These are phyloP conservation scores for Pygmarrhopalites habei DNA, from an alignment of 1,140 invertebrate species.

Conservation along the genomic window DNA sequence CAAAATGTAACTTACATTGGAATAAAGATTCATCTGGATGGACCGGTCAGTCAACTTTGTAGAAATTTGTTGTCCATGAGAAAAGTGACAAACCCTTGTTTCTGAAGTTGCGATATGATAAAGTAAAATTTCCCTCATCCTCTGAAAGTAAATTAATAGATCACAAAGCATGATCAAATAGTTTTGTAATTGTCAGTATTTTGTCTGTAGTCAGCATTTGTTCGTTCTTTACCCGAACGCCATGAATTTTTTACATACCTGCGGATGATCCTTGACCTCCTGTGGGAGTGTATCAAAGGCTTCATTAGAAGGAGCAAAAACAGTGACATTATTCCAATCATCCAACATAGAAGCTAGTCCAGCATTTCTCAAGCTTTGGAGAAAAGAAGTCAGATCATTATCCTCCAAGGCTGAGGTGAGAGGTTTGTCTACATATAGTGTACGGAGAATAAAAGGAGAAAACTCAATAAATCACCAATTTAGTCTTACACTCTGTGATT, in stretches of 20 bases:
- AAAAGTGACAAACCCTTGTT: slow-evolving; percentile 45
- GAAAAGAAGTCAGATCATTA: slow-evolving; percentile 45
- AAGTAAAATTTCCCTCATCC: slow-evolving; percentile 50
- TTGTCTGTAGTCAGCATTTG: no score
- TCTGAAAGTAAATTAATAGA: slow-evolving; percentile 42
- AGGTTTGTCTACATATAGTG: slow-evolving; percentile 42
- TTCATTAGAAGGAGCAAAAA: slow-evolving; percentile 51
- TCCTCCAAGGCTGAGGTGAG: slow-evolving; percentile 42
- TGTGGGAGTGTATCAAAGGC: slow-evolving; percentile 42
- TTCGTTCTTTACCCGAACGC: no score
- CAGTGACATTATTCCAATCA: slow-evolving; percentile 47
- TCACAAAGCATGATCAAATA: no score
- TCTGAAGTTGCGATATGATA: slow-evolving; percentile 53
- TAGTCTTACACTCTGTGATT: no score
- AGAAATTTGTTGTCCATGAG: slow-evolving; percentile 48
- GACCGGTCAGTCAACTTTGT: slow-evolving; percentile 46
- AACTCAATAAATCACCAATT: no score
- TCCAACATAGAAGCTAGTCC: slow-evolving; percentile 46
- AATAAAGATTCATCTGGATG: slow-evolving; percentile 54
- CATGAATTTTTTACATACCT: no score
- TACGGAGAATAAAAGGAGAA: no score
- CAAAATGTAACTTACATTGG: slow-evolving; percentile 47
- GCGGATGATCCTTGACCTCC: slow-evolving; percentile 9
- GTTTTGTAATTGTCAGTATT: no score
- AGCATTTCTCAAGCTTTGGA: slow-evolving; percentile 44